Evolutionary conservation across 2,113 vertebrate genomes (phyloP), one percentile per base, ranked within the genome.

Genomic region (Tetrax tetrax): DNA sequence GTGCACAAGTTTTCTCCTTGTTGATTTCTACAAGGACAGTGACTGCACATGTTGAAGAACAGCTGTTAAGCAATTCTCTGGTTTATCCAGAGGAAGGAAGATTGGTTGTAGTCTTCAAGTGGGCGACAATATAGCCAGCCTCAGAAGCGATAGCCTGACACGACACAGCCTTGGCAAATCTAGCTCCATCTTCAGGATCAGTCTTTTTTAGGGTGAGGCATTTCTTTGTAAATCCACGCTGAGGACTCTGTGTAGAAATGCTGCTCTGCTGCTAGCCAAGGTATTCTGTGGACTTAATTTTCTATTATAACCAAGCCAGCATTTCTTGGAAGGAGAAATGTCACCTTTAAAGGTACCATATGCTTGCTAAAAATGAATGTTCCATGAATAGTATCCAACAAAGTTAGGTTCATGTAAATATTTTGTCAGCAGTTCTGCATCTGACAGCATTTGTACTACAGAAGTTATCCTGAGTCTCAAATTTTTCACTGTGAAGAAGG

Each of bases 341-440:
- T 59, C 71, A 92, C 72, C 91, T 95, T 78, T 87, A 65, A 91
- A 95, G 50, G 80, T 89, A 83, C 64, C 56, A 29, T 74, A 81
- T 90, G 91, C 33, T 70, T 70, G 53, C 37, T 90, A 54, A 20
- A 20, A 86, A 45, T 54, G 5, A 90, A 65, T 60, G 35, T 61
- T 91, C 53, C 64, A 27, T 78, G 69, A 75, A 57, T 82, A 79
- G 57, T 60, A 76, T 5, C 38, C 3, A 28, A n/a, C 29, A 84
- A 94, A 87, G 82, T 51, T 37, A 78, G 5, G 14, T 92, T 85
- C 9, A 17, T 84, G 35, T 38, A 95, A 92, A 66, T 92, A 87
- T 77, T 97, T 90, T 86, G 43, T 87, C 69, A 63, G 29, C 29
- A 84, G 33, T 68, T 89, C 77, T 85, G 33, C 48, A 57, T 89